phyloP scores from a whole-genome alignment of 2,797 vertebrate species.

The Discoglossus pictus region DNA sequence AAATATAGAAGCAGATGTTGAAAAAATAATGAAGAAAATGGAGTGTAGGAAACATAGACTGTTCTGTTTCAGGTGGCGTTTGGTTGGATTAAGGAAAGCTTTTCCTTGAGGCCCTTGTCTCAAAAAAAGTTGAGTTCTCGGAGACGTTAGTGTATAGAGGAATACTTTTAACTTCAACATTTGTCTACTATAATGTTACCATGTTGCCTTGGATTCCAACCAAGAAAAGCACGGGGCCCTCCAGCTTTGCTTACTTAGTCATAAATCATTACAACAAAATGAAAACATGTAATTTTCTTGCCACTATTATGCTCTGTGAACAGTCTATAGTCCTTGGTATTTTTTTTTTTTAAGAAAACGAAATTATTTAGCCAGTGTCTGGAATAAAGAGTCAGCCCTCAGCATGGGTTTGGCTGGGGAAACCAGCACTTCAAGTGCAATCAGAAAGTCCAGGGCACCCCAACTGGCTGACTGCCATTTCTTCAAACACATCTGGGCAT shows the following conservation, averaged over 20 bases:
- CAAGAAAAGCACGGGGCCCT: constrained; percentile 50
- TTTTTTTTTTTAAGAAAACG: constrained; percentile 29
- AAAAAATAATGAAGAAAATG: not conserved
- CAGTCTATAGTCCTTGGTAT: constrained; percentile 5
- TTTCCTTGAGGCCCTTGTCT: constrained; percentile 6
- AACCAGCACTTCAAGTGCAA: constrained; percentile 10
- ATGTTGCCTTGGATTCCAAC: constrained; percentile 50
- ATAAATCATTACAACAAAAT: constrained; percentile 56
- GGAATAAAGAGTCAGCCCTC: constrained; percentile 11
- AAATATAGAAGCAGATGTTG: constrained; percentile 3
- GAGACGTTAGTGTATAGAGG: constrained; percentile 26
- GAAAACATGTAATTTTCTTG: constrained; percentile 43
- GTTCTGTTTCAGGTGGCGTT: constrained; percentile 8
- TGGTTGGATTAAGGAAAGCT: constrained; percentile 18
- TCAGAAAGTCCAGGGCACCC: not conserved
- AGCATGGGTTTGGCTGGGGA: constrained; percentile 25
- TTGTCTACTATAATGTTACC: constrained; percentile 54
- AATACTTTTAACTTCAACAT: constrained; percentile 52
- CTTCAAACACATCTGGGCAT: not conserved
- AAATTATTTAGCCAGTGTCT: constrained; percentile 31
- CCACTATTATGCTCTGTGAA: constrained; percentile 35
- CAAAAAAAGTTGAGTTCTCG: not conserved
- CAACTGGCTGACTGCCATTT: not conserved
- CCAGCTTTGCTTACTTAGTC: constrained; percentile 53
- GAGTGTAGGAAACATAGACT: not conserved